Conservation (phyloP, 2,888 invertebrate species). For the Leptothorax acervorum region DNA sequence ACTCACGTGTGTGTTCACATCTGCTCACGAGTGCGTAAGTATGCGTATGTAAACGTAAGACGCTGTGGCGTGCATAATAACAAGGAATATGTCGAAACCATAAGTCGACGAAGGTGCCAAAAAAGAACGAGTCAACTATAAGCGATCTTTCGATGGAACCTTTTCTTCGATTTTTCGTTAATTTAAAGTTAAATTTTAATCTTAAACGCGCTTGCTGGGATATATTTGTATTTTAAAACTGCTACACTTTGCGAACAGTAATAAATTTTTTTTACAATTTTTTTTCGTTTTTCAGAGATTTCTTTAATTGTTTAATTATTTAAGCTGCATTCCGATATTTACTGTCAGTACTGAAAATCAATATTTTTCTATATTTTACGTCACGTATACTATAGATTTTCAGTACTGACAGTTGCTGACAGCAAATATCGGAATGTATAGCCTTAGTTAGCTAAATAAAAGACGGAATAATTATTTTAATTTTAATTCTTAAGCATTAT, state of each 20-base stretch:
- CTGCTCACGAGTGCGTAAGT: neutral
- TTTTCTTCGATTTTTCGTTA: neutral
- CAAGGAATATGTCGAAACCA: conserved; percentile 28
- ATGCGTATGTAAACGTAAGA: conserved; percentile 31
- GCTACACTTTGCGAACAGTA: neutral
- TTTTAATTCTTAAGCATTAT: neutral
- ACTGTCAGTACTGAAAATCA: too few relatives aligned
- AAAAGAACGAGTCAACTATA: conserved; percentile 22
- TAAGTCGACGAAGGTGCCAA: conserved; percentile 5
- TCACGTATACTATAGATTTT: too few relatives aligned
- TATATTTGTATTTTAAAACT: conserved; percentile 6
- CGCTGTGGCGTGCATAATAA: conserved; percentile 64
- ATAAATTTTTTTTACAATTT: neutral
- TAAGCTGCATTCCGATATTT: too few relatives aligned
- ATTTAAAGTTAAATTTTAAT: neutral
- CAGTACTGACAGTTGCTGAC: too few relatives aligned
- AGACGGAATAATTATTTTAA: neutral
- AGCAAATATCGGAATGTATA: too few relatives aligned
- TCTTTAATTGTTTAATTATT: neutral
- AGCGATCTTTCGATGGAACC: neutral
- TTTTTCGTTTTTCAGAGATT: too few relatives aligned
- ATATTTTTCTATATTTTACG: too few relatives aligned
- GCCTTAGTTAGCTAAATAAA: neutral
- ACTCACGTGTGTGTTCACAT: conserved; percentile 13
- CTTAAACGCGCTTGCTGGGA: neutral